phyloP scores from a whole-genome alignment of 2,797 vertebrate genomes.

The Morelia viridis region DNA sequence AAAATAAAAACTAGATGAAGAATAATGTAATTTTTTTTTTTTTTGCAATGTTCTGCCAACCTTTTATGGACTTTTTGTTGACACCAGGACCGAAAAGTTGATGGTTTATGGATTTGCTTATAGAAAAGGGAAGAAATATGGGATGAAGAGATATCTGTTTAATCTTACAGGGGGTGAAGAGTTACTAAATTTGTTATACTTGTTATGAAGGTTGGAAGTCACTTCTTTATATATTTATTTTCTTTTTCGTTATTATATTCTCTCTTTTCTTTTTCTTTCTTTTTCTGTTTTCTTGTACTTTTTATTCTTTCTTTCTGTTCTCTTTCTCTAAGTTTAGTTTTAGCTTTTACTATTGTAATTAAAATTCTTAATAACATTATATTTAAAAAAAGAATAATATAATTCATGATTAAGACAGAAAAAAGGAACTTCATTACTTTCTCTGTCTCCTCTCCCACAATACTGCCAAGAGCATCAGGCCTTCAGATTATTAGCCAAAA shows the following conservation, averaged over 20 bases:
- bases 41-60: neutral
- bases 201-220: neutral
- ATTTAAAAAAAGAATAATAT: neutral
- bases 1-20: neutral
- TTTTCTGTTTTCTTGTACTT: neutral
- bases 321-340: neutral
- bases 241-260: neutral
- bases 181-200: neutral
- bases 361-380: neutral
- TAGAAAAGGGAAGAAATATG: neutral
- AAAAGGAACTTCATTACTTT: neutral
- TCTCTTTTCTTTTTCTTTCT: neutral
- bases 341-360: neutral
- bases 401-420: neutral
- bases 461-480: conserved; percentile 16
- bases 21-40: neutral
- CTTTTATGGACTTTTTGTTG: neutral
- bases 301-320: neutral
- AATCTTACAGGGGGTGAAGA: neutral
- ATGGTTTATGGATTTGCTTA: neutral
- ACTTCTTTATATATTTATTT: neutral
- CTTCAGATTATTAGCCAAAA: conserved; percentile 28
- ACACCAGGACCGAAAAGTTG: neutral
- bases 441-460: neutral
- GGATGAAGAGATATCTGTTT: neutral